A percentile compares a stretch with the other conserved stretches of the same genome.
Evolutionary conservation across 2,113 vertebrate species (phyloP).

Genomic region (Eurypyga helias): DNA sequence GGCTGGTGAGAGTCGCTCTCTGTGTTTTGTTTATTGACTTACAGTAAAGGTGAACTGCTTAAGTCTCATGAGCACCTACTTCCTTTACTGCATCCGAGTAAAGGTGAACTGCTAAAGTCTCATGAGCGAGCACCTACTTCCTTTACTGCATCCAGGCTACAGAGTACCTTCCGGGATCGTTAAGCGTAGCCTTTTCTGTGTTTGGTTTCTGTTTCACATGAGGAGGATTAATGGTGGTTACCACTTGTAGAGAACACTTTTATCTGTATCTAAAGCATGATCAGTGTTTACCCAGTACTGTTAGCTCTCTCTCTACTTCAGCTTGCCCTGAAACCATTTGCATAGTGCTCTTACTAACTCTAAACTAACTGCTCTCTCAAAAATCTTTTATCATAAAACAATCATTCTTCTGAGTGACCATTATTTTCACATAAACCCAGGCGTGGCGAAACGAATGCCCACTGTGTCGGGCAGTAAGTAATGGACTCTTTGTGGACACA

Average conservation of each 20-base stretch:
- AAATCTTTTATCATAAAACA: neutral
- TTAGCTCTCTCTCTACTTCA: neutral
- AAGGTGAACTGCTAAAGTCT: neutral
- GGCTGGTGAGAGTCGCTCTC: neutral
- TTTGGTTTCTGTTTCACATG: neutral
- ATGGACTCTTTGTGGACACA: slow-evolving; percentile 35
- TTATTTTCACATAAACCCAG: neutral
- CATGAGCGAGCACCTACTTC: neutral
- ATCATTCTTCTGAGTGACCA: neutral
- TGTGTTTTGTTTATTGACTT: neutral
- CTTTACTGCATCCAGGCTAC: neutral
- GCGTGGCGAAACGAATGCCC: neutral
- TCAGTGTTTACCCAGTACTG: neutral
- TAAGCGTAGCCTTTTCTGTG: neutral
- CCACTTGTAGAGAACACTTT: neutral
- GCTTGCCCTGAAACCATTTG: neutral
- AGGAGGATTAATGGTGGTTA: neutral
- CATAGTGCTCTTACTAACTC: neutral
- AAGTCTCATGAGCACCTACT: no score
- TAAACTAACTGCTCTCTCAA: neutral
- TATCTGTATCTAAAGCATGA: neutral
- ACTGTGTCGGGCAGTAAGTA: neutral
- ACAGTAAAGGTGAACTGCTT: no score
- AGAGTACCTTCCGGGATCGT: neutral
- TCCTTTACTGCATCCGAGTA: no score